These are phyloP conservation scores for Aelia acuminata DNA, from an alignment of 2,888 invertebrate species.

Conservation along the genomic window DNA sequence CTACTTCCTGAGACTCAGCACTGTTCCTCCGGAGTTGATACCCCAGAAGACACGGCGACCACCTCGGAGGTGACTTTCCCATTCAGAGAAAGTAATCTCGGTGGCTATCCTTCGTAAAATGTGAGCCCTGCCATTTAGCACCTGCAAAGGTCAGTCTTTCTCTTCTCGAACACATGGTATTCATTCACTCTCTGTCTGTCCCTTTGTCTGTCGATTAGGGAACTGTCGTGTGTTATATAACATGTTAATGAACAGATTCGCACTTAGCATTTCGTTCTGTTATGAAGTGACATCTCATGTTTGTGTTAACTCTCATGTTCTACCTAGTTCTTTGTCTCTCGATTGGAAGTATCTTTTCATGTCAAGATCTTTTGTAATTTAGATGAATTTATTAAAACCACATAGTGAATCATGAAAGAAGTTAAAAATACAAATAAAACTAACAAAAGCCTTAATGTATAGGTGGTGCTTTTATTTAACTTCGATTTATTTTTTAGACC, in stretches of 20 bases:
- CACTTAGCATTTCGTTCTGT: neutral
- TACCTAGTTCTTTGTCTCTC: neutral
- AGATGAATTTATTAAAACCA: neutral
- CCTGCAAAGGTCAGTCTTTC: conserved; percentile 35
- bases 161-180: neutral
- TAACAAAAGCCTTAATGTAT: too few relatives aligned
- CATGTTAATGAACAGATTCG: neutral
- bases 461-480: too few relatives aligned
- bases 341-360: neutral
- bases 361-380: neutral
- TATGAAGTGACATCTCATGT: neutral
- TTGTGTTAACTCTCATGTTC: neutral
- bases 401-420: too few relatives aligned
- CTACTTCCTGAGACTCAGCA: neutral
- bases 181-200: neutral
- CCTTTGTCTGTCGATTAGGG: neutral
- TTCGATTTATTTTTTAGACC: too few relatives aligned
- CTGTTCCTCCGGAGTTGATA: neutral
- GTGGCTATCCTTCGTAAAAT: conserved; percentile 33
- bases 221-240: neutral
- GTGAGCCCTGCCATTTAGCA: conserved; percentile 44
- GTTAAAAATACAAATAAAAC: too few relatives aligned
- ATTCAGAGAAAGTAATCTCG: conserved; percentile 9
- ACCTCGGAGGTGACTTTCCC: conserved; percentile 9
- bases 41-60: neutral